A percentile compares a stretch with the other conserved stretches of the same genome.
Conservation (phyloP, 2,888 invertebrate species). For the Conistra vaccinii region DNA sequence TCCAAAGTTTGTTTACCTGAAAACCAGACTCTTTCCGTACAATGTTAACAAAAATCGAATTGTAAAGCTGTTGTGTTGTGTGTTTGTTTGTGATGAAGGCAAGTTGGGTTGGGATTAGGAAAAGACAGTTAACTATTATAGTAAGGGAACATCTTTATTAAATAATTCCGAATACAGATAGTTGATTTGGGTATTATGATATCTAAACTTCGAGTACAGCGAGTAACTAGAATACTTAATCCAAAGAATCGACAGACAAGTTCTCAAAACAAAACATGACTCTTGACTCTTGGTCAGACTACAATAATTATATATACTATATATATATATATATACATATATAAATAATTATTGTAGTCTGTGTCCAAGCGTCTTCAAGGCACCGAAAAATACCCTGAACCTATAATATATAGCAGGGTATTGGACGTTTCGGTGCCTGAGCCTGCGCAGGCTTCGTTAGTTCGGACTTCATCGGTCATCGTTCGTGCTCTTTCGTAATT, state of each 20-base stretch:
- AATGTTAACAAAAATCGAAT: neutral
- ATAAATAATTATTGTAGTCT: no score
- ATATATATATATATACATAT: no score
- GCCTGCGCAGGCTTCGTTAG: constrained; percentile 55
- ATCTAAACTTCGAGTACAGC: neutral
- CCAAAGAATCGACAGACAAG: constrained; percentile 5
- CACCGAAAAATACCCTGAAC: no score
- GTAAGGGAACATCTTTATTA: neutral
- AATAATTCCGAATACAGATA: neutral
- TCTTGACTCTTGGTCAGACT: no score
- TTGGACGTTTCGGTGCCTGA: constrained; percentile 32
- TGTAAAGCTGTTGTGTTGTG: no score
- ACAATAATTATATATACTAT: no score
- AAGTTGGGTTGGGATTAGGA: neutral
- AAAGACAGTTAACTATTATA: constrained; percentile 12
- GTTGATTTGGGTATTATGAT: neutral
- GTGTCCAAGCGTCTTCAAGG: no score
- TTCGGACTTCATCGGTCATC: constrained; percentile 50
- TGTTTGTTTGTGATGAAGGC: neutral
- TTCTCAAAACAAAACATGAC: constrained; percentile 46
- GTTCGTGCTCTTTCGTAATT: constrained; percentile 60
- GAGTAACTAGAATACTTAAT: neutral
- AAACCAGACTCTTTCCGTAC: neutral
- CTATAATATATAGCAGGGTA: no score
- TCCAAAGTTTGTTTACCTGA: constrained; percentile 3